Percentiles rank a stretch among this genome's conserved stretches.
These are phyloP conservation scores for Menidia beryllina DNA, from an alignment of 2,113 vertebrate genomes.

Conservation along the genomic window DNA sequence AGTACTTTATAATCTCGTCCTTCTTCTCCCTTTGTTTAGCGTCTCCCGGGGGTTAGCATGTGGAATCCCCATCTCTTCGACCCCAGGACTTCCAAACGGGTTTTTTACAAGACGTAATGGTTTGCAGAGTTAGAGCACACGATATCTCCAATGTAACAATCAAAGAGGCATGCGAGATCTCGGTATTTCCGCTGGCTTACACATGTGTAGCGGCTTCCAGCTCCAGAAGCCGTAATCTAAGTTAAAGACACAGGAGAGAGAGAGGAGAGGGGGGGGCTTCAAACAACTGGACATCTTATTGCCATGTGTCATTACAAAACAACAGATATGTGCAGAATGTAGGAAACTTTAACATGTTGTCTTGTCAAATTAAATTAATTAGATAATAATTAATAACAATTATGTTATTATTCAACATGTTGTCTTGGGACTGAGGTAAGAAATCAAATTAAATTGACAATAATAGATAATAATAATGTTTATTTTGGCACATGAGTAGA, in stretches of 20 bases:
- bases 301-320: conserved; percentile 81
- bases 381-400: too few species aligned
- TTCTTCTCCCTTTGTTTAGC: conserved; percentile 90
- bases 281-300: conserved; percentile 85
- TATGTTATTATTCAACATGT: too few species aligned
- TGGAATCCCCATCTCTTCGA: conserved; percentile 97
- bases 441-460: too few species aligned
- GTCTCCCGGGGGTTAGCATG: conserved; percentile 90
- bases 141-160: conserved; percentile 99
- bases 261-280: conserved; percentile 69
- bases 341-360: neutral
- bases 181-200: conserved; percentile 93
- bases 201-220: conserved; percentile 86
- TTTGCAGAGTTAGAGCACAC: conserved; percentile 95
- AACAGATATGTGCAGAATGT: neutral
- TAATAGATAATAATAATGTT: too few species aligned
- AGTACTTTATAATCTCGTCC: too few species aligned
- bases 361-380: too few species aligned
- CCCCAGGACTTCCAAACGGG: conserved; percentile 92
- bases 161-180: conserved; percentile 92
- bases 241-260: conserved; percentile 75
- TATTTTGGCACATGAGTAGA: too few species aligned
- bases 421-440: too few species aligned
- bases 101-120: conserved; percentile 94
- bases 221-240: conserved; percentile 86